Base-by-base conservation (phyloP, 1,140 invertebrate genomes). In the Caenorhabditis brenneri region DNA sequence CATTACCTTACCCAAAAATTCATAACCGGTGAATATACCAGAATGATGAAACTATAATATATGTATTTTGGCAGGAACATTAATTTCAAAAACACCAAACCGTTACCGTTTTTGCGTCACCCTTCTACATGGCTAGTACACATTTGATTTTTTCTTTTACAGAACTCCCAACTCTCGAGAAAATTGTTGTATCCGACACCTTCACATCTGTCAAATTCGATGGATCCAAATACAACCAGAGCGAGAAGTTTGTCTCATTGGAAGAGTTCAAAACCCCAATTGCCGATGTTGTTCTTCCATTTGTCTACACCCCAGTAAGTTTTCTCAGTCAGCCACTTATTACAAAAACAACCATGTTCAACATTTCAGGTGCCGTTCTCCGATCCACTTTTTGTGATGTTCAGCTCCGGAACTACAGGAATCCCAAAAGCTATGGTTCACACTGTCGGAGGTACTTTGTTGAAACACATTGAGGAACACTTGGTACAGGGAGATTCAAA, bases 361-460 rank as follows among this genome's bases (percentile, higher is more conserved):
- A 19, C 53, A 4, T 55, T 92, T 83, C 93, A 93, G 88, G 91
- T 94, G 12, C 91, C 93, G 1, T 94, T 94, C 85, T 91, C 92
- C 88, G 93, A 94, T 89, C 93, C 93, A 15, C 87, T 93, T n/a
- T 93, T 92, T 87, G 93, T 94, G 55, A 92, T 94, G 91, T 94
- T 93, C 88, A 93, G 92, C 6, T 93, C 93, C 4, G 93, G 93
- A 5, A 94, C 93, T 7, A 94, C 93, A 5, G 93, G 93, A 16
- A 89, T 91, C 22, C 93, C 93, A 49, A 94, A 94, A 88, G 93
- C 93, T 87, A 93, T 94, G 90, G 93, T 93, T 10, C 93, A 94
- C 87, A 93, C 93, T 55, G 92, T 91, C 82, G 93, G 93, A 81
- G 93, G 93, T 42, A 93, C 93, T 36, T 88, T 93, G 31, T 87